Evolutionary conservation across 2,113 vertebrate species (phyloP), one percentile per base, ranked within the genome.

Genomic region (Spea bombifrons): DNA sequence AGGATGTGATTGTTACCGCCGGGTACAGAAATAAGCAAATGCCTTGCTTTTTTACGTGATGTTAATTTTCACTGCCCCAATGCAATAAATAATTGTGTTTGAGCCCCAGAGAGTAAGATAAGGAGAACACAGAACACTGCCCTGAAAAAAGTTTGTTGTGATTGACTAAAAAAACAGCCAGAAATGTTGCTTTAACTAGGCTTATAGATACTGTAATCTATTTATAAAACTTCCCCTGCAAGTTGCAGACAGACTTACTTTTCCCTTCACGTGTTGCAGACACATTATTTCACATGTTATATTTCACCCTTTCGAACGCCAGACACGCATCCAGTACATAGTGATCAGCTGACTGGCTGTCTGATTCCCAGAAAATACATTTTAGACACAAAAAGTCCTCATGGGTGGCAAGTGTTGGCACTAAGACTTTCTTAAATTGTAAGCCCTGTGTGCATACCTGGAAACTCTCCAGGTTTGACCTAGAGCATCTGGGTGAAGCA

Each of bases 61-160:
- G 30, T 30, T 30, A 52, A 66, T 55, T 75, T 46, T 55, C 7
- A 30, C 13, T 53, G 8, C 53, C 63, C 46, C 63, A 75, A 65
- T 67, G 64, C 7, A 43, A 75, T 75, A 43, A 53, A 75, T 75
- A 66, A 55, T 17, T 7, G 15, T 43, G 15, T 17, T 55, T 50
- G 1, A 49, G 44, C 10, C 66, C 66, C 53, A 68, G 50, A 49
- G 52, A 76, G 50, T 66, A 55, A 76, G 75, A 76, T 76, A 76
- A 68, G 65, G 55, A 66, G 64, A 44, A 59, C 5, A 59, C 6
- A 59, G 4, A 75, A 53, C 48, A 66, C 17, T 55, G 49, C 74
- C 49, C 17, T 76, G 65, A 67, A 50, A 52, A 68, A 65, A 53
- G 75, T 45, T 53, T 68, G 30, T 76, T 45, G 46, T 68, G 75